Conservation (phyloP, 2,113 vertebrate species). For the Ploceus nigricollis region DNA sequence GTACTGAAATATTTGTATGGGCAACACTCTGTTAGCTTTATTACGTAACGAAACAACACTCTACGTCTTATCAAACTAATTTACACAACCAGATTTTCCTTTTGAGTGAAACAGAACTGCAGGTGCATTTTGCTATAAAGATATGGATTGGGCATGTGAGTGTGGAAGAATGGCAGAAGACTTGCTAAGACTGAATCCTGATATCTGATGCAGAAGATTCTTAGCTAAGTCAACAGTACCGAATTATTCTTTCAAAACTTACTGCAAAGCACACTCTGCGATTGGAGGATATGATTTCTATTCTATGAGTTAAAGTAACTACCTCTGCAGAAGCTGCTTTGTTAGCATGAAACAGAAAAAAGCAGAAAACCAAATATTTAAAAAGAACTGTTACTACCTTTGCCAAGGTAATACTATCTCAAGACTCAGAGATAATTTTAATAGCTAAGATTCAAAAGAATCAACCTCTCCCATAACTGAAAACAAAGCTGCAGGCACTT, state of each 20-base stretch:
- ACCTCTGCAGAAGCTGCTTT: background rate
- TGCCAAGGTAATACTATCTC: background rate
- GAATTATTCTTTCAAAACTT: background rate
- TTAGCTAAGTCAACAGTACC: background rate
- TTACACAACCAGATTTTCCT: background rate
- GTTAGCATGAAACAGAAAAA: background rate
- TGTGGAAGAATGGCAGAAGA: background rate
- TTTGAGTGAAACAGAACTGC: background rate
- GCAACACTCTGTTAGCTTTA: background rate
- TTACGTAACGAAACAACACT: background rate
- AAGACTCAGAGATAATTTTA: background rate
- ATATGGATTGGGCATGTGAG: background rate
- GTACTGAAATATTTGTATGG: background rate
- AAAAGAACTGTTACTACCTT: background rate
- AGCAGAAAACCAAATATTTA: background rate
- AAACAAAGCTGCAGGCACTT: background rate
- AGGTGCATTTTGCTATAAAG: background rate
- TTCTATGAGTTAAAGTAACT: background rate
- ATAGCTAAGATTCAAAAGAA: background rate
- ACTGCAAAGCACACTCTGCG: background rate
- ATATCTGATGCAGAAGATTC: background rate
- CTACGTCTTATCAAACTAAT: background rate
- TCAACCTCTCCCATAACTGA: background rate
- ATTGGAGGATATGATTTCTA: background rate
- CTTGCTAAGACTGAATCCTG: background rate